Conservation (phyloP, 2,888 invertebrate genomes). For the Philereme vetulata region DNA sequence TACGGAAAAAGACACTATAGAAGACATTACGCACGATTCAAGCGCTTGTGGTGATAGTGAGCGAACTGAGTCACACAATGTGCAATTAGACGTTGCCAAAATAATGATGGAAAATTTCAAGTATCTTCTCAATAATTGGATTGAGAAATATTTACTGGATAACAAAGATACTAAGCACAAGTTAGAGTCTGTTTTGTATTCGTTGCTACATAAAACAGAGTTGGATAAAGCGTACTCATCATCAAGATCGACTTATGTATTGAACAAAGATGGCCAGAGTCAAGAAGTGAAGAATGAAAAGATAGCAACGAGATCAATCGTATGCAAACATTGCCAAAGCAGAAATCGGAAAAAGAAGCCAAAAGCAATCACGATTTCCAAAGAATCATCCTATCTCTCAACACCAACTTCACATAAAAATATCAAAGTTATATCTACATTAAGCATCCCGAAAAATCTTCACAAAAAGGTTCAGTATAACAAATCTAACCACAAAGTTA, state of each 20-base stretch:
- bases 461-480: constrained; percentile 37
- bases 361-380: constrained; percentile 15
- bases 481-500: constrained; percentile 37
- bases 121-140: constrained; percentile 58
- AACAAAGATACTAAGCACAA: constrained; percentile 56
- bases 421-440: constrained; percentile 62
- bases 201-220: constrained; percentile 54
- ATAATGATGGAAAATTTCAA: constrained; percentile 65
- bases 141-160: constrained; percentile 56
- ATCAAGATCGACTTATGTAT: constrained; percentile 58
- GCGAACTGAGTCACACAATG: constrained; percentile 32
- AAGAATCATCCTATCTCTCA: constrained; percentile 46
- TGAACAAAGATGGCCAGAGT: constrained; percentile 46
- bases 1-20: constrained; percentile 51
- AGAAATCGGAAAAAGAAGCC: constrained; percentile 26
- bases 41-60: constrained; percentile 62
- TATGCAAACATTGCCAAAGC: constrained; percentile 41
- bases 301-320: constrained; percentile 40
- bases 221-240: constrained; percentile 39
- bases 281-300: constrained; percentile 49
- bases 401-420: constrained; percentile 54
- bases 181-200: constrained; percentile 57
- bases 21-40: constrained; percentile 49
- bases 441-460: constrained; percentile 66
- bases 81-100: constrained; percentile 52